A percentile compares a stretch with the other conserved stretches of the same genome.
These are phyloP conservation scores for Bergia sp. DNA, from an alignment of 92 coral and sea anemone species.

Conservation along the genomic window DNA sequence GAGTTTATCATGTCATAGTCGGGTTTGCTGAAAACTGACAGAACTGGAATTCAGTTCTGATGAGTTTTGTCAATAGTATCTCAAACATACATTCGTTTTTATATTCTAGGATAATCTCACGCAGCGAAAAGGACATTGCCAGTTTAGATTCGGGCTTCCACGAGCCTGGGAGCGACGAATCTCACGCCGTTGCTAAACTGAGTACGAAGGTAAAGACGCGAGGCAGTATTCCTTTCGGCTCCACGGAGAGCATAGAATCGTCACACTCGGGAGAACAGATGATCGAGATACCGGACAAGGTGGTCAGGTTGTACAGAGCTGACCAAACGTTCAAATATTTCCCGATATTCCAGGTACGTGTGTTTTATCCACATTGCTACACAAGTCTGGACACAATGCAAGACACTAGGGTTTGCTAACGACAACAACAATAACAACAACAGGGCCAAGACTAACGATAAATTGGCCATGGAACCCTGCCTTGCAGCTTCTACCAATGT, in stretches of 20 bases:
- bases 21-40: background rate
- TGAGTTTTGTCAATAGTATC: background rate
- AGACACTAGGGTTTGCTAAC: no score
- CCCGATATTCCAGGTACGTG: slow-evolving; percentile 84
- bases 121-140: slow-evolving; percentile 81
- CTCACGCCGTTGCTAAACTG: slow-evolving; percentile 72
- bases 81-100: background rate
- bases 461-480: no score
- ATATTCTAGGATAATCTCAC: slow-evolving; percentile 69
- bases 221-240: slow-evolving; percentile 84
- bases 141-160: slow-evolving; percentile 73
- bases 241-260: slow-evolving; percentile 73
- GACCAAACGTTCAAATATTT: slow-evolving; percentile 98
- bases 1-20: background rate
- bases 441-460: no score
- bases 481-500: no score
- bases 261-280: slow-evolving; percentile 67
- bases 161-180: slow-evolving; percentile 72
- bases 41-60: background rate
- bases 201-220: slow-evolving; percentile 65
- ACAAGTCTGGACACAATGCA: no score
- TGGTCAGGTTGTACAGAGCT: slow-evolving; percentile 82
- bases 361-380: background rate
- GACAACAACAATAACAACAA: no score
- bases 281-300: slow-evolving; percentile 86